Evolutionary conservation across 35 echinoderm and acorn worm genomes (phyloP).

Genomic region (Chiridota heheva): DNA sequence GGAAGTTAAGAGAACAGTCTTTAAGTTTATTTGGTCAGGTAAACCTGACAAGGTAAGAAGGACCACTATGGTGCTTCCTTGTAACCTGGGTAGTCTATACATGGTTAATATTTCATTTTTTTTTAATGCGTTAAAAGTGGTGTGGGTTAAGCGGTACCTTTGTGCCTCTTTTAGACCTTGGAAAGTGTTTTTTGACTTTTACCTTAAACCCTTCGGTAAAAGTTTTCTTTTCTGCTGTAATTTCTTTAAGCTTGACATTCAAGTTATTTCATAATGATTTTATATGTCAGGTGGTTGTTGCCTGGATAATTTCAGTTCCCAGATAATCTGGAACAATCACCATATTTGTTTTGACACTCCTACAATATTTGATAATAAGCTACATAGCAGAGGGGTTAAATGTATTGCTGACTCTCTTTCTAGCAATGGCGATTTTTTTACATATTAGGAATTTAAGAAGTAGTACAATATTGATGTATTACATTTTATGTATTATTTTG

Average conservation of each 20-base stretch:
- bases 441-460: too few relatives aligned
- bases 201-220: neutral
- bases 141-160: neutral
- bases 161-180: neutral
- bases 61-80: neutral
- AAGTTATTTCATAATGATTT: slow-evolving; percentile 9
- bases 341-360: too few relatives aligned
- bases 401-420: too few relatives aligned
- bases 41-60: slow-evolving; percentile 18
- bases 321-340: too few relatives aligned
- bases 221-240: slow-evolving; percentile 5
- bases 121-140: neutral
- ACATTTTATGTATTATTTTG: too few relatives aligned
- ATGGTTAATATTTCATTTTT: slow-evolving; percentile 25
- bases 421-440: too few relatives aligned
- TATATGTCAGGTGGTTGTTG: too few relatives aligned
- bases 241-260: neutral
- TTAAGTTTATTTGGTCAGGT: slow-evolving; percentile 17
- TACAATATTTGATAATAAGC: too few relatives aligned
- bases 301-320: too few relatives aligned
- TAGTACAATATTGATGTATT: too few relatives aligned
- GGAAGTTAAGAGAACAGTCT: neutral
- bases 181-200: neutral
- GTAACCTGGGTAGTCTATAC: slow-evolving; percentile 8
- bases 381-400: too few relatives aligned